Evolutionary conservation across 2,113 vertebrate species (phyloP).

Genomic region (Phoxinus phoxinus): DNA sequence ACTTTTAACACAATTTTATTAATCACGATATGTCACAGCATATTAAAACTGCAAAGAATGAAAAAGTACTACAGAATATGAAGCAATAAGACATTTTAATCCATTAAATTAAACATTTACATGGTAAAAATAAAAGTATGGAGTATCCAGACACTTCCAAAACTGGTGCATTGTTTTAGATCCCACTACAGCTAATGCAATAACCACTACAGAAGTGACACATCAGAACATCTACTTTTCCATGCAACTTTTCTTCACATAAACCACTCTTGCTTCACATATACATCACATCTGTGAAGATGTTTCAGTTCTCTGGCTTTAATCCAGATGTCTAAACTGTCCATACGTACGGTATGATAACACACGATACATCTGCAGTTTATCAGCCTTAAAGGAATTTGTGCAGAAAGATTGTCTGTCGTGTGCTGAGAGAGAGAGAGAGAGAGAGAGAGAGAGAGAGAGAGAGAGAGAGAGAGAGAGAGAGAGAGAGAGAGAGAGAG

Average conservation of each 20-base stretch:
- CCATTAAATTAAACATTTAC: too few relatives aligned
- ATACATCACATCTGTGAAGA: neutral
- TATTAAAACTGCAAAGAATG: too few relatives aligned
- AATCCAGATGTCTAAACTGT: conserved; percentile 6
- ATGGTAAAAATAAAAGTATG: neutral
- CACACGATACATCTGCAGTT: conserved; percentile 11
- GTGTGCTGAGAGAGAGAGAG: neutral
- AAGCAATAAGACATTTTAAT: too few relatives aligned
- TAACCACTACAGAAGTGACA: neutral
- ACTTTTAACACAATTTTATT: too few relatives aligned
- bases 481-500: too few relatives aligned
- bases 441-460: too few relatives aligned
- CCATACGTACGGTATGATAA: neutral
- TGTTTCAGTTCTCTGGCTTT: neutral
- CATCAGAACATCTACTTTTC: neutral
- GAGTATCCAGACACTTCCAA: neutral
- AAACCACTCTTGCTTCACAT: neutral
- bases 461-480: too few relatives aligned
- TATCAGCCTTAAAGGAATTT: conserved; percentile 2
- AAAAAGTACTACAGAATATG: too few relatives aligned
- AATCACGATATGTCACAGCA: too few relatives aligned
- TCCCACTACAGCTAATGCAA: neutral
- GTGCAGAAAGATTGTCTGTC: neutral
- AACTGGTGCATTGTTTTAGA: neutral
- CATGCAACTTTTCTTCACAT: neutral